phyloP scores from a whole-genome alignment of 2,888 invertebrate species.

The Tenthredo scrophulariae region DNA sequence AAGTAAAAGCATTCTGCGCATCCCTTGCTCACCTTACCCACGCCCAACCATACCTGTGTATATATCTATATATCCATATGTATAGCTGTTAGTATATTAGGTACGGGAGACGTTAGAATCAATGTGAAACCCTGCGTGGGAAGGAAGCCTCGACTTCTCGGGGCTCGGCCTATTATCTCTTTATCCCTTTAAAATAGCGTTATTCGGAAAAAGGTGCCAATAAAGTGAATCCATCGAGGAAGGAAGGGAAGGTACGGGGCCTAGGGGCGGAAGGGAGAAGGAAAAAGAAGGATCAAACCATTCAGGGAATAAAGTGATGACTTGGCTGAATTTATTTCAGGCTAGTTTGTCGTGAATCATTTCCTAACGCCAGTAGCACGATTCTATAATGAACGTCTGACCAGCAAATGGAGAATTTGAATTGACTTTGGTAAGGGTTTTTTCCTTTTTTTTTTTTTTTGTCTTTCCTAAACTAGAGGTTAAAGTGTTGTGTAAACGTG shows the following conservation, averaged over 20 bases:
- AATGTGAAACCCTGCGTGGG: conserved; percentile 47
- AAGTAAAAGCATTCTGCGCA: conserved; percentile 17
- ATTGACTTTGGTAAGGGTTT: background rate
- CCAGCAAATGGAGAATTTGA: background rate
- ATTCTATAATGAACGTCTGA: background rate
- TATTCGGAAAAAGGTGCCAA: conserved; percentile 45
- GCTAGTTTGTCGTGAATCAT: conserved; percentile 14
- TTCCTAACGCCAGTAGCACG: background rate
- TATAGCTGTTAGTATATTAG: background rate
- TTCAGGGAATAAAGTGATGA: conserved; percentile 34
- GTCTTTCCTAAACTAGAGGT: background rate
- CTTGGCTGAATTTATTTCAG: conserved; percentile 10
- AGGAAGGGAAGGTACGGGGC: background rate
- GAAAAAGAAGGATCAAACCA: background rate
- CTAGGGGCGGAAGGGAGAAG: background rate
- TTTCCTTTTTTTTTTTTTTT: background rate
- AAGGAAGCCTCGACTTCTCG: conserved; percentile 43
- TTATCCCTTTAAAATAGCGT: conserved; percentile 47
- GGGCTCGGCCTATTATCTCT: conserved; percentile 44
- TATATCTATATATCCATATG: background rate
- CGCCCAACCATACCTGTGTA: background rate
- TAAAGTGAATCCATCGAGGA: conserved; percentile 36
- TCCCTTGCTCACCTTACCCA: background rate
- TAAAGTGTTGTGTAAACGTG: background rate
- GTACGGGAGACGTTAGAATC: conserved; percentile 28